Evolutionary conservation across 2,113 vertebrate genomes (phyloP), one percentile per base, ranked within the genome.

Genomic region (Hippocampus comes): DNA sequence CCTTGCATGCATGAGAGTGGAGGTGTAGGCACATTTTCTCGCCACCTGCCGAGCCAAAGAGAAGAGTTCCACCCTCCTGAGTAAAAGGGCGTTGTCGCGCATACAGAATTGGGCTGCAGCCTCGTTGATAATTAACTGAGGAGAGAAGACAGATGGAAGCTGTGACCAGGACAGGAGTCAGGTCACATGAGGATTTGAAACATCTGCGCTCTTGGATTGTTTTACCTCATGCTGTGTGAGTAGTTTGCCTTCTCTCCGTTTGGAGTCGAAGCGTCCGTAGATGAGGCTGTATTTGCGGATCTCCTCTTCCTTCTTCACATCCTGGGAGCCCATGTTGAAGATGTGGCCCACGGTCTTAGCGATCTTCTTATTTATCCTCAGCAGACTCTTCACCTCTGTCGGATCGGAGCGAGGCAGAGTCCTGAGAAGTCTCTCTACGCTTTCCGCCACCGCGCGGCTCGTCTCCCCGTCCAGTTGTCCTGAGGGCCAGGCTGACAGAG

Each of bases 51-150:
- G 93, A 0, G 96, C 96, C 61, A 99, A 82, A 1, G 96, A 97
- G 85, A 98, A 98, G 67, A 99, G 94, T 84, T 99, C 96, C 38
- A 98, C 96, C 5, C 96, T 94, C 78, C 96, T 92, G 77, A 98
- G 88, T 79, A 99, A 86, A 72, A 98, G 92, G 0, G 95, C 95
- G 74, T 96, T 96, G 90, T 98, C 96, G 9, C 95, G 93, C 84
- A 97, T 94, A 86, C 97, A 99, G 90, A 98, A 98, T 90, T 97
- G 97, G 23, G 96, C 96, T 0, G 96, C 95, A 1, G 96, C 96
- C 84, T 98, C 97, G 0, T 98, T 99, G 91, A 97, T 97, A 89
- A 96, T 97, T 84, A 98, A 81, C 97, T 98, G 89, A 72, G 80
- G 78, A 74, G 48, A 43, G 75, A 76, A 66, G n/a, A 82, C 70